Evolutionary conservation across 2,888 invertebrate species (phyloP).

Genomic region (Steromphala cineraria): DNA sequence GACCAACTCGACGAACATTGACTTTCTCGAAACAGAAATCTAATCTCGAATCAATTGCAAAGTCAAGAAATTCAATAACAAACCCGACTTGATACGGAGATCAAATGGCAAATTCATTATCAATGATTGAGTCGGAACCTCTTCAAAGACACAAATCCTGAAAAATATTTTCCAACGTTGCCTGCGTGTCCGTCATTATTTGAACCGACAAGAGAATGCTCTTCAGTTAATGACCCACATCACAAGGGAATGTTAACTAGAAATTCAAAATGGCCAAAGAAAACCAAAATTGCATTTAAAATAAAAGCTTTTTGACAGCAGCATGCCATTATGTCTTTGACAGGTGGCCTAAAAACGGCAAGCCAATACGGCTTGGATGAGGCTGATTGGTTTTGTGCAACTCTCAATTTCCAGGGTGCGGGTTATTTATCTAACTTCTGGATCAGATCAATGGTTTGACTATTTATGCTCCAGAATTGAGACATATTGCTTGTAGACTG

Average conservation of each 20-base stretch:
- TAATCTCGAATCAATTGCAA: neutral
- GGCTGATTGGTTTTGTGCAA: too few relatives aligned
- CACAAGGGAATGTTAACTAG: neutral
- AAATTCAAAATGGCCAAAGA: neutral
- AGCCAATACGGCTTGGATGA: too few relatives aligned
- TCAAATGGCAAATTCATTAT: neutral
- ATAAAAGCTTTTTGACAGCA: neutral
- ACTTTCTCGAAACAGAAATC: neutral
- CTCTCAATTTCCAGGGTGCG: too few relatives aligned
- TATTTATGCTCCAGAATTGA: too few relatives aligned
- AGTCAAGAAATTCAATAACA: neutral
- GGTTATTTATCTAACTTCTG: too few relatives aligned
- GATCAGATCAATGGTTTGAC: too few relatives aligned
- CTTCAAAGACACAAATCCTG: neutral
- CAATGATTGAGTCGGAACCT: neutral
- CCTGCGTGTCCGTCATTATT: neutral
- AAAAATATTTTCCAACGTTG: neutral
- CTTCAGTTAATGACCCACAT: neutral
- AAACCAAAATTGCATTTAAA: neutral
- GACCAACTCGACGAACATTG: too few relatives aligned
- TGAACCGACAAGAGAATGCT: neutral
- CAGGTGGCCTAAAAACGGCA: too few relatives aligned
- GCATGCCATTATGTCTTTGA: too few relatives aligned
- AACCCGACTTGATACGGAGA: neutral
- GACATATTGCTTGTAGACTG: too few relatives aligned